These are phyloP conservation scores for Anthonomus grandis DNA, from an alignment of 1,140 invertebrate genomes.

Conservation along the genomic window DNA sequence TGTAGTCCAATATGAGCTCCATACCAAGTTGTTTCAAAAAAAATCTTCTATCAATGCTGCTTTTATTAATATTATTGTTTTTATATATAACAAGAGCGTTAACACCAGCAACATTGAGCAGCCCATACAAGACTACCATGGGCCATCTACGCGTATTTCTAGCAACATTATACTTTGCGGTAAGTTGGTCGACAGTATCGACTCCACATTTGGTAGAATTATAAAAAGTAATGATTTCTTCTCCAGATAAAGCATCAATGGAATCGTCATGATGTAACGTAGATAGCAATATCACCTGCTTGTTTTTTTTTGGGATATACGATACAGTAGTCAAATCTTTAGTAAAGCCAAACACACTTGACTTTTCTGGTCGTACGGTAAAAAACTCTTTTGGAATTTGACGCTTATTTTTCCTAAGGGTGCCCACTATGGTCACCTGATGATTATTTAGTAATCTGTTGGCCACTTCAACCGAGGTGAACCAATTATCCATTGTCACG, in stretches of 20 bases:
- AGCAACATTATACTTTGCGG: conserved; percentile 40
- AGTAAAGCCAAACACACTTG: conserved; percentile 32
- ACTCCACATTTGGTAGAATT: conserved; percentile 48
- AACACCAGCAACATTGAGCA: conserved; percentile 11
- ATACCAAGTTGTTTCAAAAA: no score
- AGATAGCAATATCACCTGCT: conserved; percentile 35
- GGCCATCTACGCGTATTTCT: conserved; percentile 31
- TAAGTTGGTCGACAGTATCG: conserved; percentile 46
- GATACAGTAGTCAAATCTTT: conserved; percentile 31
- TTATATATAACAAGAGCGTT: conserved; percentile 3
- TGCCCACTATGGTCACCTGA: neutral
- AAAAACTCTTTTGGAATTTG: no score
- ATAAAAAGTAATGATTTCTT: conserved; percentile 43
- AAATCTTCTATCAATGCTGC: no score
- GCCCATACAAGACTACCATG: conserved; percentile 14
- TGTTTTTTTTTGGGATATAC: conserved; percentile 38
- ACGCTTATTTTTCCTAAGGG: no score
- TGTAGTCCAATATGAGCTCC: no score
- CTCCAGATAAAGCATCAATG: conserved; percentile 28
- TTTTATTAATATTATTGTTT: no score
- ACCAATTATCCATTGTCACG: conserved; percentile 8
- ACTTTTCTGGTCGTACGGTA: conserved; percentile 8
- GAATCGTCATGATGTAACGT: conserved; percentile 32
- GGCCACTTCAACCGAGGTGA: neutral
- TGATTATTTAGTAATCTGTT: neutral